A percentile compares a stretch with the other conserved stretches of the same genome.
These are phyloP conservation scores for Protobothrops mucrosquamatus DNA, from an alignment of 2,113 vertebrate species.

Conservation along the genomic window DNA sequence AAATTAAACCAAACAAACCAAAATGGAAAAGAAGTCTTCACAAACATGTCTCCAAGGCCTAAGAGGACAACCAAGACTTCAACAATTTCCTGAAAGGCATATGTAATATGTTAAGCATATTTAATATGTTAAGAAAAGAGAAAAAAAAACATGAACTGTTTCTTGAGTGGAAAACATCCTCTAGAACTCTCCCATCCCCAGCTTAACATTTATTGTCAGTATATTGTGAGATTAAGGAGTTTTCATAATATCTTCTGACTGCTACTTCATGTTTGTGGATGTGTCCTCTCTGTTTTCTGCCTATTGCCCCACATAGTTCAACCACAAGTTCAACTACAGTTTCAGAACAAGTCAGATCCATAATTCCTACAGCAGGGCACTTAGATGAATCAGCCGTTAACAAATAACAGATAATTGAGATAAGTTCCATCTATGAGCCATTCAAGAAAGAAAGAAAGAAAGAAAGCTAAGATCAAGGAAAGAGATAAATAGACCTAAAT, in stretches of 20 bases:
- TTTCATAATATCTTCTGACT: neutral
- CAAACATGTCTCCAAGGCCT: neutral
- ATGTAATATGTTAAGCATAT: neutral
- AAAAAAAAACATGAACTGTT: neutral
- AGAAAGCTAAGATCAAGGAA: neutral
- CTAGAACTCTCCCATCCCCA: neutral
- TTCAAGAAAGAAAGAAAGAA: neutral
- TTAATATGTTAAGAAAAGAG: neutral
- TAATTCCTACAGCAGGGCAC: neutral
- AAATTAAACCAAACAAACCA: neutral
- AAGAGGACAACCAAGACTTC: neutral
- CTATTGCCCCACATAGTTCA: neutral
- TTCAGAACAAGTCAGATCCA: neutral
- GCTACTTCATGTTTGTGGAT: neutral
- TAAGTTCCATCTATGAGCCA: neutral
- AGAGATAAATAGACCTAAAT: neutral
- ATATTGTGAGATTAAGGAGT: neutral
- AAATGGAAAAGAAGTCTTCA: neutral
- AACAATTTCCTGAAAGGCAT: neutral
- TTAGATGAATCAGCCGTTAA: neutral
- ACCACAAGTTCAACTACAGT: neutral
- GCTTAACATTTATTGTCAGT: neutral
- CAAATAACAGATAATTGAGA: neutral
- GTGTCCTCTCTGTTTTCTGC: neutral
- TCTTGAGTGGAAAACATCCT: neutral